A percentile compares a stretch with the other conserved stretches of the same genome.
Conservation (phyloP, 2,888 invertebrate genomes). For the Archips crataeganus region DNA sequence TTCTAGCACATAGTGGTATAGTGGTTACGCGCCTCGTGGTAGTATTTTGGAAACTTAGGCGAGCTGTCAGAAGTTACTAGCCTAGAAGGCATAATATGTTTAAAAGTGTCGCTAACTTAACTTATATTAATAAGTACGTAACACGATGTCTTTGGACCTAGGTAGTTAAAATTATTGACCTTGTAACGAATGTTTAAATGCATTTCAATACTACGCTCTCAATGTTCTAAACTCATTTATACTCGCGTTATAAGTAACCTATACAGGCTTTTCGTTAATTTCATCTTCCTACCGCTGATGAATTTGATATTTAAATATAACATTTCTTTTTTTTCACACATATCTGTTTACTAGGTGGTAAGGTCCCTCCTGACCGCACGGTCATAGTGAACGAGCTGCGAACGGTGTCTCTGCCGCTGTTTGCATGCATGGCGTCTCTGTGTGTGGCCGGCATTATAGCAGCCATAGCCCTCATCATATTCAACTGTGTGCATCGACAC, state of each 20-base stretch:
- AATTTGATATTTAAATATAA: too few relatives aligned
- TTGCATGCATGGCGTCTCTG: slow-evolving; percentile 96
- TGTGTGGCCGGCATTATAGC: slow-evolving; percentile 95
- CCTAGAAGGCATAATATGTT: too few relatives aligned
- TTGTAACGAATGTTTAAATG: too few relatives aligned
- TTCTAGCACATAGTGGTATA: neutral
- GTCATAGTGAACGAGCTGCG: slow-evolving; percentile 94
- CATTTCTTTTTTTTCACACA: neutral
- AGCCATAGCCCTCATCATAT: slow-evolving; percentile 94
- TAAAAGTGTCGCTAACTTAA: too few relatives aligned
- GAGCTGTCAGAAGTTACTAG: neutral
- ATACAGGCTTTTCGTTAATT: too few relatives aligned
- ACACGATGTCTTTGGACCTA: too few relatives aligned
- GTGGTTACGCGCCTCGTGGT: neutral
- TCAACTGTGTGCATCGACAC: slow-evolving; percentile 96
- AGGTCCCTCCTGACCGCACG: slow-evolving; percentile 97
- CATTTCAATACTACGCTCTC: too few relatives aligned
- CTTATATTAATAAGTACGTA: too few relatives aligned
- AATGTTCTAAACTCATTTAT: too few relatives aligned
- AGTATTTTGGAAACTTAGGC: neutral
- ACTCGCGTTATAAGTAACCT: too few relatives aligned
- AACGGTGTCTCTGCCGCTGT: slow-evolving; percentile 95
- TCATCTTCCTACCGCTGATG: too few relatives aligned
- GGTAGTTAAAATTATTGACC: too few relatives aligned
- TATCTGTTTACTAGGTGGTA: slow-evolving; percentile 86